Conservation (phyloP, 2,888 invertebrate genomes). For the Eilema caniola region DNA sequence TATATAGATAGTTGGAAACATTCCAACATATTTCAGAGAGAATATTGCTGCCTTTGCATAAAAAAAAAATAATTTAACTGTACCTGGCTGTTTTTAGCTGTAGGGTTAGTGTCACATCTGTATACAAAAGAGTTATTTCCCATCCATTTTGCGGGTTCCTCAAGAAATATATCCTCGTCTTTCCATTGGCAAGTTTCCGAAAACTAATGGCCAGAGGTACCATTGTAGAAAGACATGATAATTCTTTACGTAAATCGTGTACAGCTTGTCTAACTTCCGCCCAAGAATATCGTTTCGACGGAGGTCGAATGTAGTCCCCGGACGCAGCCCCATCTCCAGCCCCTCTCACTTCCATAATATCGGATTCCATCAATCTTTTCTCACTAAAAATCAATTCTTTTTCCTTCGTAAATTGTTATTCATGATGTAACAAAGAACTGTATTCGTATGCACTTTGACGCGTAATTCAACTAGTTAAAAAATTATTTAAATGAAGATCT, state of each 20-base stretch:
- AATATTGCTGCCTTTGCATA: not conserved
- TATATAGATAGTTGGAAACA: slow-evolving; percentile 2
- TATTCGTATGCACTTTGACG: slow-evolving; percentile 37
- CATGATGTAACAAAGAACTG: slow-evolving; percentile 63
- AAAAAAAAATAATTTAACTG: slow-evolving; percentile 13
- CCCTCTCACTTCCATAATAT: slow-evolving; percentile 79
- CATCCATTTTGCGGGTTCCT: slow-evolving; percentile 95
- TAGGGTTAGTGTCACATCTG: slow-evolving; percentile 91
- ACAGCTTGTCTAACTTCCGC: slow-evolving; percentile 93
- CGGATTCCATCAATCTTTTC: slow-evolving; percentile 57
- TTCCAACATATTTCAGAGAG: slow-evolving; percentile 10
- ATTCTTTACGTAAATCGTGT: slow-evolving; percentile 92
- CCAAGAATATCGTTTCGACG: slow-evolving; percentile 89
- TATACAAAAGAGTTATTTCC: slow-evolving; percentile 95
- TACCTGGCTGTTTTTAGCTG: slow-evolving; percentile 85
- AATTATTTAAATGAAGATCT: slow-evolving; percentile 45
- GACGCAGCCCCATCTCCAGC: slow-evolving; percentile 81
- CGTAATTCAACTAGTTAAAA: slow-evolving; percentile 41
- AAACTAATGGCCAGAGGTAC: slow-evolving; percentile 94
- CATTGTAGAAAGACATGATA: slow-evolving; percentile 93
- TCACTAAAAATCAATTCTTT: slow-evolving; percentile 52
- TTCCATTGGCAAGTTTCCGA: slow-evolving; percentile 92
- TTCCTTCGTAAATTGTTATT: slow-evolving; percentile 60
- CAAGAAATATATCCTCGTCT: slow-evolving; percentile 95
- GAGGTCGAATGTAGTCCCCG: slow-evolving; percentile 70